Base-by-base conservation (phyloP, 1,140 invertebrate species). In the Trachymyrmex cornetzi region DNA sequence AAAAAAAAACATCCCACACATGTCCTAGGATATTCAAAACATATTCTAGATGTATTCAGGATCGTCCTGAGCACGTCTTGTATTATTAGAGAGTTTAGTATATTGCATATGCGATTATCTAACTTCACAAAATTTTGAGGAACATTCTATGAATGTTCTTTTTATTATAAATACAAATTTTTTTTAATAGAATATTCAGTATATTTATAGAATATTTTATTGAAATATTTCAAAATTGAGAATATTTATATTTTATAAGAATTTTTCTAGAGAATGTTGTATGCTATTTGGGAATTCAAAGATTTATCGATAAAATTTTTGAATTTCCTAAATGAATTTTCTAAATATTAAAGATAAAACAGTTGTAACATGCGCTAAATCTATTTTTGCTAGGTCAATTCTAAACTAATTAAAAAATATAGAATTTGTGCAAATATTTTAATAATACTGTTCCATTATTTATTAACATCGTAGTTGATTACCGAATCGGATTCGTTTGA, bases 401-500 rank as follows among this genome's bases (percentile, higher is more conserved):
- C 7, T 19, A 57, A 66, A 61, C 63, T 1, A 7, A 63, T 77
- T 9, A n/a, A 50, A 53, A 14, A 55, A 85, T 30, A 48, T 1
- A 74, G 3, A 69, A 55, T 22, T 74, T 19, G 12, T 22, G 2
- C 12, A 57, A 71, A 44, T 48, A 61, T 74, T 74, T 38, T 57
- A 16, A 57, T 57, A 44, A 72, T 34, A 72, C 2, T 3, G 1
- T 12, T 44, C 30, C 1, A 6, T 34, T 66, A 24, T 69, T 77
- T 63, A 57, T 48, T 24, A 82, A 74, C 27, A 50, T 19, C 19
- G 1, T 72, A 98, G 97, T 96, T 97, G 85, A 96, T 98, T 79
- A 96, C 97, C 79, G 96, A 97, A 87, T 96, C 97, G 53, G 96
- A 97, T 0, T 96, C 97, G 75, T 98, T 99, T 80, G 95, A 96